phyloP scores from a whole-genome alignment of 1,140 invertebrate genomes.

The Platyscapa corneri region DNA sequence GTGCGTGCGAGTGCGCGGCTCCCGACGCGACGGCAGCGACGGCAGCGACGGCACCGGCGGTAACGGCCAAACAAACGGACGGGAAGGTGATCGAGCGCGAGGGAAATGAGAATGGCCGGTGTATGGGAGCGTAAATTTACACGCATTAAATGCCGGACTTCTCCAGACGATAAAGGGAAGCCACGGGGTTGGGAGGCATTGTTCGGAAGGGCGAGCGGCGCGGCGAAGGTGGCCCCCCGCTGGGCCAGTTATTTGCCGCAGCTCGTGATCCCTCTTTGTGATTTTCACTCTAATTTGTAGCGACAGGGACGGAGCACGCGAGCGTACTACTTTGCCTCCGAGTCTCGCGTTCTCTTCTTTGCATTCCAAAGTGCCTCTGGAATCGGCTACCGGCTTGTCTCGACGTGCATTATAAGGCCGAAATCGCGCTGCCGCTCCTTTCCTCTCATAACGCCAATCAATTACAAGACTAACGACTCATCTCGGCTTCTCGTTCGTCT shows the following conservation, averaged over 20 bases:
- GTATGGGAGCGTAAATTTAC: slow-evolving; percentile 48
- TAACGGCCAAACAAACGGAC: no score
- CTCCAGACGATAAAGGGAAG: background rate
- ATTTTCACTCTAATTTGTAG: slow-evolving; percentile 71
- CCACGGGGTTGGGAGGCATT: background rate
- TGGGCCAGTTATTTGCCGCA: slow-evolving; percentile 65
- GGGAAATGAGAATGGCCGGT: slow-evolving; percentile 32
- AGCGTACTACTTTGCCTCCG: background rate
- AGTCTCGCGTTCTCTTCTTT: background rate
- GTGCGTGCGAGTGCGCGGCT: slow-evolving; percentile 36
- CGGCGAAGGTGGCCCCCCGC: slow-evolving; percentile 57
- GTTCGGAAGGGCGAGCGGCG: background rate
- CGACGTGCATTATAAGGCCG: background rate
- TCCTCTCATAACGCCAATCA: slow-evolving; percentile 41
- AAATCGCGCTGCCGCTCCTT: background rate
- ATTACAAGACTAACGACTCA: slow-evolving; percentile 24
- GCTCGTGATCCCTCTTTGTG: slow-evolving; percentile 63
- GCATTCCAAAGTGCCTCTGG: slow-evolving; percentile 8
- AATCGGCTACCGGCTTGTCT: slow-evolving; percentile 46
- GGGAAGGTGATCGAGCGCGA: slow-evolving; percentile 40
- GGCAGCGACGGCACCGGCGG: background rate
- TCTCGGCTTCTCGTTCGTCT: background rate
- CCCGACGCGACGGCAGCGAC: background rate
- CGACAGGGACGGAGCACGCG: slow-evolving; percentile 64
- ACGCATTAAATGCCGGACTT: slow-evolving; percentile 29